phyloP scores from a whole-genome alignment of 2,113 vertebrate species.

The Herpetotheres cachinnans region DNA sequence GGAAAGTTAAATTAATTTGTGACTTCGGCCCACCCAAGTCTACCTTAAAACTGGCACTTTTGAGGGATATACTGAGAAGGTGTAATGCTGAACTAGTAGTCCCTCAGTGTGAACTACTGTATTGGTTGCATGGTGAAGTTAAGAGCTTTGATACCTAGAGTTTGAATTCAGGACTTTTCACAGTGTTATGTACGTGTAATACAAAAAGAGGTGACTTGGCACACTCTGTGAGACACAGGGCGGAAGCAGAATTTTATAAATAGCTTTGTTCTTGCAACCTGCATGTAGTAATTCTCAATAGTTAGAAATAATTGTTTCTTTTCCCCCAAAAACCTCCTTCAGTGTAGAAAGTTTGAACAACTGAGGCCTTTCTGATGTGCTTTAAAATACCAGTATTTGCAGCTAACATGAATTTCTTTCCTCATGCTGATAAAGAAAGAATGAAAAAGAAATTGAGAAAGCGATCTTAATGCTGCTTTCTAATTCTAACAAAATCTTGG shows the following conservation, averaged over 20 bases:
- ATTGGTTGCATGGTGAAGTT: not conserved
- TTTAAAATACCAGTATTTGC: not conserved
- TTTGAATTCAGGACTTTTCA: not conserved
- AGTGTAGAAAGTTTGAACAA: not conserved
- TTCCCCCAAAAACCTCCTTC: not conserved
- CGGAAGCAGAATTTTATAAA: not conserved
- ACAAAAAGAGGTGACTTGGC: not conserved
- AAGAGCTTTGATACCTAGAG: not conserved
- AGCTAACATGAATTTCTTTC: not conserved
- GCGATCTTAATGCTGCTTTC: not conserved
- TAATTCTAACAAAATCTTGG: not conserved
- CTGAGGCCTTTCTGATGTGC: not conserved
- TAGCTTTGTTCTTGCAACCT: not conserved
- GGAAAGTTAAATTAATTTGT: not conserved
- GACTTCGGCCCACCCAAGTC: not conserved
- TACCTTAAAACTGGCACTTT: not conserved
- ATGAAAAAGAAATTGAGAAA: not conserved
- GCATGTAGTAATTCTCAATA: not conserved
- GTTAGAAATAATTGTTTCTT: not conserved
- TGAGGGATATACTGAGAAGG: not conserved
- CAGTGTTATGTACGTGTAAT: not conserved
- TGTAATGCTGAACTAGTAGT: not conserved
- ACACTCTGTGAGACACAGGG: not conserved
- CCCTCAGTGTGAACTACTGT: not conserved
- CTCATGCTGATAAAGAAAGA: not conserved